Percentiles rank a stretch among this genome's conserved stretches.
These are phyloP conservation scores for Sphaerophoria rueppellii DNA, from an alignment of 2,888 invertebrate genomes.

Conservation along the genomic window DNA sequence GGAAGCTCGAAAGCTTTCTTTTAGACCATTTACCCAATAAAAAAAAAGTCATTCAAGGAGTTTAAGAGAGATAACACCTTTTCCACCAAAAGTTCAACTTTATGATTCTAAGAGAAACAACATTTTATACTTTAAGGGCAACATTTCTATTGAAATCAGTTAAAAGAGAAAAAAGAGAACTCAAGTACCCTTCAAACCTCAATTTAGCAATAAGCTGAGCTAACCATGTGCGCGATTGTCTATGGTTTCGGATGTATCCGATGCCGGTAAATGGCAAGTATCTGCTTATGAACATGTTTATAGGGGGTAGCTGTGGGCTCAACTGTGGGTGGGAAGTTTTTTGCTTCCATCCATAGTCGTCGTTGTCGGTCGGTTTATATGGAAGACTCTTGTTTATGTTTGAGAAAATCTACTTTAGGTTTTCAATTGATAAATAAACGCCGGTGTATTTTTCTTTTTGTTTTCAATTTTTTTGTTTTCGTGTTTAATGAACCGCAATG, in stretches of 20 bases:
- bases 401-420: conserved; percentile 63
- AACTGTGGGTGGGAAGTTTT: neutral
- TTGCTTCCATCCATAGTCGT: neutral
- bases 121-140: neutral
- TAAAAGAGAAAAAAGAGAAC: conserved; percentile 3
- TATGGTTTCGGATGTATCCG: neutral
- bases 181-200: neutral
- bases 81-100: neutral
- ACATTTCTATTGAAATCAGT: neutral
- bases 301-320: too few species aligned
- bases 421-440: conserved; percentile 54
- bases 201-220: neutral
- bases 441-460: conserved; percentile 26
- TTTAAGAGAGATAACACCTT: neutral
- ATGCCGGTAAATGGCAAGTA: neutral
- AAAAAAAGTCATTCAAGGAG: conserved; percentile 26
- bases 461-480: neutral
- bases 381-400: conserved; percentile 60
- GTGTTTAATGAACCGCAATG: conserved; percentile 39
- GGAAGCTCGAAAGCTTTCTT: conserved; percentile 26
- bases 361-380: neutral
- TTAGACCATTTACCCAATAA: conserved; percentile 22
- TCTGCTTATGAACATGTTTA: too few species aligned
- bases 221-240: conserved; percentile 18
- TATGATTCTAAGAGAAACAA: neutral